phyloP scores from a whole-genome alignment of 1,140 invertebrate species.

The Pogonognathellus flavescens region DNA sequence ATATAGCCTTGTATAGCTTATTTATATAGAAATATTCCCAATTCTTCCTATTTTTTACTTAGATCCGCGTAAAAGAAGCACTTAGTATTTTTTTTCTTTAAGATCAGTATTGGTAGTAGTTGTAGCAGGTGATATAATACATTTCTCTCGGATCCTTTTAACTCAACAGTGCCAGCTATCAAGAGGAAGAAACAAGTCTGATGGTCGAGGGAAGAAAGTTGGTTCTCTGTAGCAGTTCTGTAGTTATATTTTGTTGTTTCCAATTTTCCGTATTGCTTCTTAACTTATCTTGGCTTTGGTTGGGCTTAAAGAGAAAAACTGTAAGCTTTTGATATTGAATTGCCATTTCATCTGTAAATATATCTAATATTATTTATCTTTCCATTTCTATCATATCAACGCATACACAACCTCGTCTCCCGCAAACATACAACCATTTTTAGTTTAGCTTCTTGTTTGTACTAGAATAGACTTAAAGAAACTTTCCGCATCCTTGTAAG shows the following conservation, averaged over 20 bases:
- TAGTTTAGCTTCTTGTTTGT: neutral
- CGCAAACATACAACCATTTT: neutral
- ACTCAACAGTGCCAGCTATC: neutral
- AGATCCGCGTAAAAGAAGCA: no score
- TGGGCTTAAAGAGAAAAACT: neutral
- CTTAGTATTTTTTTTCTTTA: no score
- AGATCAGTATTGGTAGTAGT: no score
- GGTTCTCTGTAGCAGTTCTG: neutral
- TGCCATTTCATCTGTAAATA: constrained; percentile 30
- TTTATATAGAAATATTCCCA: no score
- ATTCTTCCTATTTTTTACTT: no score
- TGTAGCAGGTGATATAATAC: no score
- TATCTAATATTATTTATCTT: neutral
- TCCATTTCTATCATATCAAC: neutral
- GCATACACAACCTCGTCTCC: neutral
- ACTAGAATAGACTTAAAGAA: neutral
- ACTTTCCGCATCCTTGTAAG: neutral
- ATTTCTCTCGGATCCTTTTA: no score
- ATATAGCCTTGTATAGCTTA: no score
- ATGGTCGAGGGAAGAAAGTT: no score
- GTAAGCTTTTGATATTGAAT: neutral
- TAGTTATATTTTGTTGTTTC: neutral
- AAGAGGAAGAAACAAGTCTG: no score
- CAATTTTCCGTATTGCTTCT: constrained; percentile 8
- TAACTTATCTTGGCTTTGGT: neutral